A percentile compares a stretch with the other conserved stretches of the same genome.
phyloP scores from a whole-genome alignment of 2,797 vertebrate genomes.

The Macrochelys suwanniensis region DNA sequence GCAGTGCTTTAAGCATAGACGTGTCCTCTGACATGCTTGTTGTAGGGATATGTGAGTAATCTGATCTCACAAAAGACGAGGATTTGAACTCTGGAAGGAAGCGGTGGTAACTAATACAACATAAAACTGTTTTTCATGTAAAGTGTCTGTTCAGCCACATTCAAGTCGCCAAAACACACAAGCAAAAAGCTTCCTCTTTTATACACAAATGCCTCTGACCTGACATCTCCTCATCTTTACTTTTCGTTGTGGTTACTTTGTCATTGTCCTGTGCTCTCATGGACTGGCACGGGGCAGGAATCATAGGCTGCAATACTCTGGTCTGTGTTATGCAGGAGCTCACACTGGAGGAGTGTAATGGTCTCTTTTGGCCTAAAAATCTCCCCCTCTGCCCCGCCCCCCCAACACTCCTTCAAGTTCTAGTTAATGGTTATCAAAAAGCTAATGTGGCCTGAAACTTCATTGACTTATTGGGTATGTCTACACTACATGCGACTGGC shows the following conservation, averaged over 20 bases:
- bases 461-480: no score
- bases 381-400: background rate
- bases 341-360: constrained; percentile 43
- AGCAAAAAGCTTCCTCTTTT: constrained; percentile 67
- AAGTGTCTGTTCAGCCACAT: constrained; percentile 62
- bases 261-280: constrained; percentile 67
- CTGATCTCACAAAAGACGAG: background rate
- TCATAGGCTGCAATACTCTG: constrained; percentile 57
- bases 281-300: background rate
- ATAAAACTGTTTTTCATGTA: constrained; percentile 66
- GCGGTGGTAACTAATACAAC: constrained; percentile 68
- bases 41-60: background rate
- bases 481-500: no score
- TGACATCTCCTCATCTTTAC: constrained; percentile 49
- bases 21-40: background rate
- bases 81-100: constrained; percentile 53
- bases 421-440: background rate
- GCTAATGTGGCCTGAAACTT: background rate
- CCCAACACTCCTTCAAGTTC: background rate
- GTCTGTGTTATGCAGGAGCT: constrained; percentile 24
- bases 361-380: background rate
- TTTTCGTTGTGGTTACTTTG: constrained; percentile 66
- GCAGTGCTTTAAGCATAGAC: no score
- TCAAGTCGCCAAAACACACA: constrained; percentile 65
- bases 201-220: constrained; percentile 64